A percentile compares a stretch with the other conserved stretches of the same genome.
Evolutionary conservation across 2,888 invertebrate genomes (phyloP).

Genomic region (Epistrophella euchroma): DNA sequence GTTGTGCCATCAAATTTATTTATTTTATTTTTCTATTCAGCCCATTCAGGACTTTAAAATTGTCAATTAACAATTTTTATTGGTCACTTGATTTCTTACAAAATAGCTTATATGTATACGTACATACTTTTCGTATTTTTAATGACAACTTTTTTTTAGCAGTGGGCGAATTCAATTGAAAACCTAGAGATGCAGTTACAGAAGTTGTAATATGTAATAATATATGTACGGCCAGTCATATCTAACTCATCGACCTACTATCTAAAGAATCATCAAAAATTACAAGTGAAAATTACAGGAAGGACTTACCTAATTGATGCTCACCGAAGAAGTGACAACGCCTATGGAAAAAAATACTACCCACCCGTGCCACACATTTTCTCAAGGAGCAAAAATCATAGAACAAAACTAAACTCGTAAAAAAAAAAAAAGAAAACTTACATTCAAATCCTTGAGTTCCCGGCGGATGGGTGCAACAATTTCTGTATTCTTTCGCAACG

Average conservation of each 20-base stretch:
- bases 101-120: no score
- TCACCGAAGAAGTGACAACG: constrained; percentile 42
- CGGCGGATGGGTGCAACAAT: constrained; percentile 87
- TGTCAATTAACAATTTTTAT: no score
- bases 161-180: no score
- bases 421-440: constrained; percentile 76
- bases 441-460: constrained; percentile 85
- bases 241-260: not conserved
- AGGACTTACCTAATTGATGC: not conserved
- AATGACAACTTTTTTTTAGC: no score
- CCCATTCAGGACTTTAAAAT: no score
- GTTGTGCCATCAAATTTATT: no score
- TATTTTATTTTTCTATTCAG: no score
- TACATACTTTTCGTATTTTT: no score
- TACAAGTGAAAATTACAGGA: not conserved
- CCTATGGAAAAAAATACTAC: constrained; percentile 2
- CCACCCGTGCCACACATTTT: not conserved
- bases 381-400: not conserved
- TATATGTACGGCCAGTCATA: not conserved
- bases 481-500: constrained; percentile 82
- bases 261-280: not conserved
- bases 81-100: no score
- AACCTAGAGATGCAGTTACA: not conserved
- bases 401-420: not conserved
- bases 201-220: not conserved